These are phyloP conservation scores for Diadegma fenestrale DNA, from an alignment of 2,888 invertebrate genomes.

Conservation along the genomic window DNA sequence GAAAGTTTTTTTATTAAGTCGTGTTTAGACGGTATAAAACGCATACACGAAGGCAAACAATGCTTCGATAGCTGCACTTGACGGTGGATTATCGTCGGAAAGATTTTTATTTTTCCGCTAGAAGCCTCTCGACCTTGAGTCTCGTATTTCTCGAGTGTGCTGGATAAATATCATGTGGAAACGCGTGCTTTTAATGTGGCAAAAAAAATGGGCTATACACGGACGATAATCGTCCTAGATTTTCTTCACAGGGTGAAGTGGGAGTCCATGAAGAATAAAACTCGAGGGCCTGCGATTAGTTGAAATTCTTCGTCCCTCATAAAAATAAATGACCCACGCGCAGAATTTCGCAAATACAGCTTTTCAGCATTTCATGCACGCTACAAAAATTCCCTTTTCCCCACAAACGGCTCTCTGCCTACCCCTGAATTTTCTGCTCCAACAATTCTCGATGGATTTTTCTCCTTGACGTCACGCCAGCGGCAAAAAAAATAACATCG, in stretches of 20 bases:
- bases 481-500: background rate
- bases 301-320: slow-evolving; percentile 13
- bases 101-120: slow-evolving; percentile 21
- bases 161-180: slow-evolving; percentile 7
- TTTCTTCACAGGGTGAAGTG: background rate
- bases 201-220: slow-evolving; percentile 3
- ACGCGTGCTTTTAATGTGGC: background rate
- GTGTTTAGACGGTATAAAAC: background rate
- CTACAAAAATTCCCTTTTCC: background rate
- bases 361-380: background rate
- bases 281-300: slow-evolving; percentile 17
- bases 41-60: background rate
- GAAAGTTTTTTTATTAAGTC: background rate
- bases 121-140: slow-evolving; percentile 29
- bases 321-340: slow-evolving; percentile 1
- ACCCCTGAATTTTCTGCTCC: background rate
- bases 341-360: background rate
- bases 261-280: background rate
- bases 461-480: background rate
- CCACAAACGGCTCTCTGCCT: background rate
- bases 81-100: slow-evolving; percentile 34
- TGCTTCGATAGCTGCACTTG: slow-evolving; percentile 27
- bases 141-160: slow-evolving; percentile 19
- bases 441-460: background rate
- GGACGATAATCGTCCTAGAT: slow-evolving; percentile 29